Base-by-base conservation (phyloP, 1,140 invertebrate species). In the Danaus plexippus region DNA sequence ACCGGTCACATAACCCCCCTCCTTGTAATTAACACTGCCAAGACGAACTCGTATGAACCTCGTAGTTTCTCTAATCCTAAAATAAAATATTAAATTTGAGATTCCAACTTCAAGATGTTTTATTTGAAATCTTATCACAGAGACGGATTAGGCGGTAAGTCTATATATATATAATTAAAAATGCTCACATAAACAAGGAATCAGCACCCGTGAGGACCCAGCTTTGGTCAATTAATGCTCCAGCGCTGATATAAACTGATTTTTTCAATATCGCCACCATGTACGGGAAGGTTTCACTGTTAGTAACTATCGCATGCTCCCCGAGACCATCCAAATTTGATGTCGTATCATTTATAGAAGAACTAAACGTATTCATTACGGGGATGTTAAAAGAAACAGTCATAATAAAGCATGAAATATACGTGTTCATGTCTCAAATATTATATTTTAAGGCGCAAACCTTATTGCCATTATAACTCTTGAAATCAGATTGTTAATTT, bases 181-280 rank as follows among this genome's bases (percentile, higher is more conserved):
- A 44, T 47, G 70, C 80, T 72, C 64, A 84, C 80, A 69, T 43
- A 52, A 61, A 79, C 10, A 81, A 57, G 15, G 70, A 63, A 55
- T 80, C 74, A 40, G 77, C 80, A 1, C 66, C 72, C 7, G 79
- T 82, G 40, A 80, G 7, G 0, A 85, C 72, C 79, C 79, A 82
- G n/a, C 59, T 71, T 6, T 82, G 73, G 60, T 76, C 62, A 11
- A 85, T 75, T 52, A 85, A 57, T 10, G 81, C 77, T 7, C 79
- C 81, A 13, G 77, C 71, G 57, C 77, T 75, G 0, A 85, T 22
- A 47, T 75, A 85, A 0, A 41, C 62, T 0, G 71, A 67, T 62
- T 73, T 79, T 15, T 67, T 71, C 59, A 85, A 64, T 51, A 85
- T 69, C n/a, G 79, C 77, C 8, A 52, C 79, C 43, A 78, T 63